Evolutionary conservation across 2,113 vertebrate genomes (phyloP).

Genomic region (Himantopus leucocephalus): DNA sequence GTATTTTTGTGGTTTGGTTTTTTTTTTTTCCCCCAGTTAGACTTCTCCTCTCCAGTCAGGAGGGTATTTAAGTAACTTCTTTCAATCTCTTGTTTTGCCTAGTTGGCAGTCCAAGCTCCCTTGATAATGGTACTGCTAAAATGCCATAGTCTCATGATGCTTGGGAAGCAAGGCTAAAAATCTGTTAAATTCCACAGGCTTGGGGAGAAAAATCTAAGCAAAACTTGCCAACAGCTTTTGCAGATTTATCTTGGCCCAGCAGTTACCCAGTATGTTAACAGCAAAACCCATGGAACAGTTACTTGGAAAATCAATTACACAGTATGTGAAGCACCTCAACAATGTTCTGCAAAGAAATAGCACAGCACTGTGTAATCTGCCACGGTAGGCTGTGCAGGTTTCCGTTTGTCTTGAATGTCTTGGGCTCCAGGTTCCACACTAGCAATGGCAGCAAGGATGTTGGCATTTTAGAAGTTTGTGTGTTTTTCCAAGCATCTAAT

Average conservation of each 20-base stretch:
- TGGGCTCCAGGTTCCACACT: slow-evolving; percentile 3
- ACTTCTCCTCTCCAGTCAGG: not conserved
- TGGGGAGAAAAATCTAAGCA: not conserved
- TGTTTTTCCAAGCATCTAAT: slow-evolving; percentile 43
- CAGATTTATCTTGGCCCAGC: slow-evolving; percentile 58
- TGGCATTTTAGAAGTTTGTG: slow-evolving; percentile 13
- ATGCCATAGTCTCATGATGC: not conserved
- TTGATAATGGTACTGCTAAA: not conserved
- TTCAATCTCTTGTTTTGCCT: not conserved
- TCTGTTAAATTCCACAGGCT: slow-evolving; percentile 39
- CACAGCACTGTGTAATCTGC: not conserved
- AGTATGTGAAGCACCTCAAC: slow-evolving; percentile 32
- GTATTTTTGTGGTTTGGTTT: not conserved
- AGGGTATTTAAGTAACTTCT: not conserved
- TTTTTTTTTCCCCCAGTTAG: not conserved
- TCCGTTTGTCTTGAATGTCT: not conserved
- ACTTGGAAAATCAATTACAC: slow-evolving; percentile 64
- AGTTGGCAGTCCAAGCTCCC: not conserved
- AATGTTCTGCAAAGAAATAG: not conserved
- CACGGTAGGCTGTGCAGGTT: slow-evolving; percentile 11
- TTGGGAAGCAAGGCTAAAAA: slow-evolving; percentile 24
- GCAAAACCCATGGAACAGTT: slow-evolving; percentile 43
- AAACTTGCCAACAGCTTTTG: slow-evolving; percentile 36
- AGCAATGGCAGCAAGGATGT: not conserved
- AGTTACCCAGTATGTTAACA: slow-evolving; percentile 6